These are phyloP conservation scores for Pteronura brasiliensis DNA, from an alignment of 2,113 vertebrate species.

Conservation along the genomic window DNA sequence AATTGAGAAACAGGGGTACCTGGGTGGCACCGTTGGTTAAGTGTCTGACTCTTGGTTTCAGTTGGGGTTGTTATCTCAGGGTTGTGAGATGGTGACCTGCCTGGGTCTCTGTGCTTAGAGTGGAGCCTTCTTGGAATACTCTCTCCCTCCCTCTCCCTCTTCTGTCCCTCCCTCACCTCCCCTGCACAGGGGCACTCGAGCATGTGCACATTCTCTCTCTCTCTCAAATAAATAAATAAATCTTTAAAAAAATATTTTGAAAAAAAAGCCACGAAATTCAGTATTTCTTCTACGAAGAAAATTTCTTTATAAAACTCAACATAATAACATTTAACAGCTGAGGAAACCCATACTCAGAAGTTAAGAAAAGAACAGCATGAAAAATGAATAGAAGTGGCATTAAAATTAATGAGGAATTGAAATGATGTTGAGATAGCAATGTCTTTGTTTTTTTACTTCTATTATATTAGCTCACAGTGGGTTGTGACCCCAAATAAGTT, in stretches of 20 bases:
- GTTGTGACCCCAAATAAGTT: background rate
- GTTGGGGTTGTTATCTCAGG: background rate
- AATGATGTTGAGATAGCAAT: background rate
- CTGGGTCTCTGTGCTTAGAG: background rate
- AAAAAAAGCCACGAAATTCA: background rate
- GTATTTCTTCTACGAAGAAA: background rate
- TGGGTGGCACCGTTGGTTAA: background rate
- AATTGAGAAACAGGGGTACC: background rate
- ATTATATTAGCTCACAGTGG: background rate
- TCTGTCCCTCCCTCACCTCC: background rate
- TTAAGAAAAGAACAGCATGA: background rate
- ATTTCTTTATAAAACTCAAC: slow-evolving; percentile 28
- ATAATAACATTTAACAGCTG: background rate
- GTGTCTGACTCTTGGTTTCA: background rate
- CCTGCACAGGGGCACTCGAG: too few relatives aligned
- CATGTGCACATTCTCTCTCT: too few relatives aligned
- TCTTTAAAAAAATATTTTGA: background rate
- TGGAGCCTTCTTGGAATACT: background rate
- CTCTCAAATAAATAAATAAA: background rate
- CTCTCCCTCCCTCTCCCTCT: background rate
- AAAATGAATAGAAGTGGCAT: background rate
- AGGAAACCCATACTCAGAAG: background rate
- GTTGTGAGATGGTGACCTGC: background rate
- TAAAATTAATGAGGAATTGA: background rate
- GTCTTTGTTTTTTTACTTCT: background rate